Base-by-base conservation (phyloP, 1,140 invertebrate genomes). In the Ostrea denselamellosa region DNA sequence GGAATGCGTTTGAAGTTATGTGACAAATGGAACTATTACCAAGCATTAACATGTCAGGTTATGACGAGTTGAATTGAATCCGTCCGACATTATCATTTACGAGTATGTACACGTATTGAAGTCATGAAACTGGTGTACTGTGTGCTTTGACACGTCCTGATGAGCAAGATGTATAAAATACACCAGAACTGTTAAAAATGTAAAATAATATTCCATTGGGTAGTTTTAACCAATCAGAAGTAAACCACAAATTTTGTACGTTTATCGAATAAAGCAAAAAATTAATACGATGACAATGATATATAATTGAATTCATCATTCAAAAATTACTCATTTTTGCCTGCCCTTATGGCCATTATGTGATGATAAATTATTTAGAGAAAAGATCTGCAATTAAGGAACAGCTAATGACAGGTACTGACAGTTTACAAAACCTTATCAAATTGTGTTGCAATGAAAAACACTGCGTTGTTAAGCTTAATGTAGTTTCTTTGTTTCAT, bases 261-360 rank as follows among this genome's bases (percentile, higher is more conserved):
- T 25, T 14, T 77, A 62, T 62, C 56, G n/a, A 62, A 62, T 62
- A 19, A 7, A 17, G 25, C 22, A 12, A 77, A 77, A 77, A 25
- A 28, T 17, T 77, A 10, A 25, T 77, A 12, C 28, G 25, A 28
- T 77, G 68, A 77, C 68, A 77, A 9, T 34, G 68, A 77, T 77
- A 77, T 25, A 77, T 77, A 77, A 77, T 77, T 77, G 68, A 77
- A 77, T 77, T 77, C 68, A 77, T 77, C 68, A 77, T 77, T 77
- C 28, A 77, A 77, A 34, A 28, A 34, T 77, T 77, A 77, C 68
- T 77, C 68, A 77, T 77, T 25, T 77, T 77, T 77, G 68, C 25
- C 68, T 14, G 68, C 25, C 68, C 68, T 34, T 77, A 25, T 34
- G 25, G 28, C 25, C 22, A 77, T 77, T 77, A 34, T 77, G 68